These are phyloP conservation scores for Anabacerthia variegaticeps DNA, from an alignment of 2,797 vertebrate genomes.

Conservation along the genomic window DNA sequence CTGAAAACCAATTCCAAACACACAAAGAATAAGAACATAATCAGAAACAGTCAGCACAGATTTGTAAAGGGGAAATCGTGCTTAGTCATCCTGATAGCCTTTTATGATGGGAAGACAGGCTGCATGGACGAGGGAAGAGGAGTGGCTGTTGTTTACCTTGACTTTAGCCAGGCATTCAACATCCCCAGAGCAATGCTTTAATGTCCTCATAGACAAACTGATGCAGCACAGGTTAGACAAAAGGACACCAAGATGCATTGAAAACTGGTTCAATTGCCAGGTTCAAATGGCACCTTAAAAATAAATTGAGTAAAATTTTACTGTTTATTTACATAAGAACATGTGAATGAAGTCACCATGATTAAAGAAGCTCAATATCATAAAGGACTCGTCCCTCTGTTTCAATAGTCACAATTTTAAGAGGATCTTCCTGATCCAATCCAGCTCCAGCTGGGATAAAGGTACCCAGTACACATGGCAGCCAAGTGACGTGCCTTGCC, in stretches of 20 bases:
- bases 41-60: not conserved
- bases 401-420: not conserved
- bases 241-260: rapidly evolving
- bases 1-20: not conserved
- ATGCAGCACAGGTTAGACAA: not conserved
- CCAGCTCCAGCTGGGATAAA: not conserved
- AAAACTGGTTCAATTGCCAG: not conserved
- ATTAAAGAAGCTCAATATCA: not conserved
- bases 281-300: not conserved
- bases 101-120: not conserved
- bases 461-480: not conserved
- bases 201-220: not conserved
- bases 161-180: not conserved
- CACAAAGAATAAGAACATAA: not conserved
- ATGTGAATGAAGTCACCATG: not conserved
- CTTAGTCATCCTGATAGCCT: not conserved
- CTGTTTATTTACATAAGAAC: not conserved
- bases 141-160: not conserved
- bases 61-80: not conserved
- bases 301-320: not conserved
- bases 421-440: not conserved
- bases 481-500: not conserved
- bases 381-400: not conserved
- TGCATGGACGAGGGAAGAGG: not conserved
- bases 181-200: not conserved